Evolutionary conservation across 2,113 vertebrate species (phyloP), one percentile per base, ranked within the genome.

Genomic region (Eublepharis macularius): DNA sequence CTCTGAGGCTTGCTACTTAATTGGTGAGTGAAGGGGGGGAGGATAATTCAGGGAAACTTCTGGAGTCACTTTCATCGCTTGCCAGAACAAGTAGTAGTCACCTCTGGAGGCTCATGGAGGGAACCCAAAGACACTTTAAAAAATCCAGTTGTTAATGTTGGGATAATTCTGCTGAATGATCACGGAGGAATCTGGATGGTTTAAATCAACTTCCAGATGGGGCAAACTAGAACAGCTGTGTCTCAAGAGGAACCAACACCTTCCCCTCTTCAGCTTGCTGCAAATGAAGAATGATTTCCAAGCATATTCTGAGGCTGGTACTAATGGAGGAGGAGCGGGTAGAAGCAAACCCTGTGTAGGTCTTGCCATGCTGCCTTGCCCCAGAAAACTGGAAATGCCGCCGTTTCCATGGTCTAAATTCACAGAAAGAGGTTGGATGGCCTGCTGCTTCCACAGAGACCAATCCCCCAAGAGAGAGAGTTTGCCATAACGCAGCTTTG

Each of bases 291-390:
- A 34, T 26, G 47, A 70, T 54, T 5, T 6, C 34, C 75, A 74
- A 29, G 9, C 34, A 87, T 49, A 82, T 63, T 83, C 60, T 76
- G 29, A 63, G 83, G 85, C 69, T 80, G 34, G n/a, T 45, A 47
- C 36, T 39, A 57, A 21, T 39, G 6, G 51, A 19, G 11, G 29
- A 34, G 10, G 57, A 24, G 57, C n/a, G 11, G n/a, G 13, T 9
- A 69, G 66, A 6, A 32, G 14, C 17, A 36, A 19, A 36, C 39
- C 34, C 68, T 70, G 68, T 16, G 34, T 17, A 70, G 68, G 36
- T 70, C 12, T 14, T 69, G 17, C 24, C 57, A 9, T 36, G 13
- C 68, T 69, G 34, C 34, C 36, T 6, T 39, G 34, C 34, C 34
- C 36, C 16, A 70, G 14, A 11, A 39, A 13, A 21, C n/a, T 57